Base-by-base conservation (phyloP, 2,888 invertebrate genomes). In the Xestoiulus laeticollis region DNA sequence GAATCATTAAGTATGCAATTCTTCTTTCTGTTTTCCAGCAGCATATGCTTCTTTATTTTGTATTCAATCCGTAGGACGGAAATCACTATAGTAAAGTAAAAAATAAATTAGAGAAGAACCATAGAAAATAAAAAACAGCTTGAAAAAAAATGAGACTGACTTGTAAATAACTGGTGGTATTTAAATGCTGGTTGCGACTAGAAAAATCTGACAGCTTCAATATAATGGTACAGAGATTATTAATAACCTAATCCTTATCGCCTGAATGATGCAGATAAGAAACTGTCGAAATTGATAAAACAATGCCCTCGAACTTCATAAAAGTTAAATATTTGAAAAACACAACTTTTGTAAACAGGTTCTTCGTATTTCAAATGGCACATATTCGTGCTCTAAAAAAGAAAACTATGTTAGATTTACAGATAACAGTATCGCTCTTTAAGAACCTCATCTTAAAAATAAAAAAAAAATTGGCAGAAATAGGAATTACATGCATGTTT, bases 251-350 rank as follows among this genome's bases (percentile, higher is more conserved):
- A 22, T 68, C 26, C 68, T 68, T 68, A 68, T 68, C 68, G 3
- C 26, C 5, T 22, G 68, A 26, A 68, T 68, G 26, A 68, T 5
- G 22, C 22, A 22, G 68, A 68, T 68, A 68, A 68, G 68, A 26
- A 22, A 68, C n/a, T 26, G 68, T 6, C 6, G 22, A 26, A 68
- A 68, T 22, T 68, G 68, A 68, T 68, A 22, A 68, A n/a, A 10
- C 22, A 68, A 10, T 68, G 68, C 68, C 68, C 68, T 68, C 68
- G 68, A 68, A 68, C 68, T 68, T 68, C 68, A 68, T 26, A 26
- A 26, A 26, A 68, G 68, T 26, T 68, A 26, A 48, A 68, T 68
- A 68, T 68, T 68, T 68, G 26, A 68, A 68, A 68, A 68, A 68
- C 22, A 68, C 26, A 12, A 22, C 6, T 59, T n/a, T 6, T 22